Evolutionary conservation across 2,113 vertebrate genomes (phyloP).

Genomic region (Eudyptes chrysolophus): DNA sequence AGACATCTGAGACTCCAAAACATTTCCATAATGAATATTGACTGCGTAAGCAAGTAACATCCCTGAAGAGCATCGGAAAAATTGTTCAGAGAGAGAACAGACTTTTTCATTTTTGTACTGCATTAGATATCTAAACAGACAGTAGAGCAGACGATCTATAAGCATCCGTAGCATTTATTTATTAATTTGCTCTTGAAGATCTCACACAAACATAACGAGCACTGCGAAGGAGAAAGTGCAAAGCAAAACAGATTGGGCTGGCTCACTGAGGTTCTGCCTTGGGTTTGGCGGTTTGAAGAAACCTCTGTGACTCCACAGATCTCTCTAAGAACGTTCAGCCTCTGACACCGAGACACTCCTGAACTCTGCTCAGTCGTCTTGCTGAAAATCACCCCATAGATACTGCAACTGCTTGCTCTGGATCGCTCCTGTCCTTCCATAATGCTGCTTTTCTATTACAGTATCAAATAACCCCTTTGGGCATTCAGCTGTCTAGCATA

Average conservation of each 20-base stretch:
- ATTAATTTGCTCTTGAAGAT: background rate
- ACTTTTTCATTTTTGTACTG: background rate
- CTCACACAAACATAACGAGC: background rate
- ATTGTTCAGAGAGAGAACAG: background rate
- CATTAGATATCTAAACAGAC: background rate
- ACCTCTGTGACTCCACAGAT: background rate
- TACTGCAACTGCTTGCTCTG: background rate
- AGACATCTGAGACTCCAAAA: background rate
- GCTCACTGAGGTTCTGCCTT: background rate
- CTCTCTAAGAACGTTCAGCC: background rate
- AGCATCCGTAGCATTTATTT: background rate
- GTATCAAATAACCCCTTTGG: background rate
- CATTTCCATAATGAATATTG: background rate
- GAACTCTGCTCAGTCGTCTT: background rate
- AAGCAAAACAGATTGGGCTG: background rate
- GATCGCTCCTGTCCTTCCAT: accelerated
- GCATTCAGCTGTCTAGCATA: background rate
- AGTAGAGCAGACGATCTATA: background rate
- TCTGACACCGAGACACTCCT: background rate
- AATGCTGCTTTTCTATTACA: background rate
- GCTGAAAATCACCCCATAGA: background rate
- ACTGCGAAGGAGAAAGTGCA: background rate
- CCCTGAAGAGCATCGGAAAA: background rate
- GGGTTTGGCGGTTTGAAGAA: background rate
- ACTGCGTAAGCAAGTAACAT: background rate